Conservation (phyloP, 2,888 invertebrate genomes). For the Aspidiotus destructor region DNA sequence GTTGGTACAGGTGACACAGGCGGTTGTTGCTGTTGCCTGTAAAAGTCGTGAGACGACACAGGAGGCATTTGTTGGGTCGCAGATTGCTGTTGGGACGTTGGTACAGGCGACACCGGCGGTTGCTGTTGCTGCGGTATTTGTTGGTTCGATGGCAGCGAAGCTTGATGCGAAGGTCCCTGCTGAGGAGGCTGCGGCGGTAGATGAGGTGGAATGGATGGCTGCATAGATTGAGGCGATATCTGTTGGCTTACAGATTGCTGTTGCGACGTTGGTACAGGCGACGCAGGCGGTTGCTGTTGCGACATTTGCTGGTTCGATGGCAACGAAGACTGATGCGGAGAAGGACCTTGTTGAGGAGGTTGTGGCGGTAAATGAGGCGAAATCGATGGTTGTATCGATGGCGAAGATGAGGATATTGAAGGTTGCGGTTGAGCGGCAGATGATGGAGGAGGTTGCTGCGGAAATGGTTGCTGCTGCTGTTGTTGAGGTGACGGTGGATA, state of each 20-base stretch:
- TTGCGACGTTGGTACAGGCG: conserved; percentile 41
- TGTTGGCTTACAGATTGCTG: not conserved
- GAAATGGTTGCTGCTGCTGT: conserved; percentile 5
- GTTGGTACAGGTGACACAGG: conserved; percentile 42
- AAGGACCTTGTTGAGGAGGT: conserved; percentile 41
- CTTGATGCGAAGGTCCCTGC: conserved; percentile 39
- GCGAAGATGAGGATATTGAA: not conserved
- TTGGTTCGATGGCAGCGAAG: conserved; percentile 34
- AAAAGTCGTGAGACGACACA: conserved; percentile 46
- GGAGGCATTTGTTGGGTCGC: conserved; percentile 41
- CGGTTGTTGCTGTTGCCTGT: conserved; percentile 50
- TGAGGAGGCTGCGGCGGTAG: conserved; percentile 38
- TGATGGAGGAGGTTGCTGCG: conserved; percentile 6
- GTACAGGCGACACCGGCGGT: conserved; percentile 39
- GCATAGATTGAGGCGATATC: conserved; percentile 29
- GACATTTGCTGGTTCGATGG: conserved; percentile 44
- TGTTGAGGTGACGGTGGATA: conserved; percentile 31
- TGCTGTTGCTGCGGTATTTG: conserved; percentile 38
- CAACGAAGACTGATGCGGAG: conserved; percentile 38
- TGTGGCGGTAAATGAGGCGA: conserved; percentile 35
- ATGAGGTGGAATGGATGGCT: conserved; percentile 36
- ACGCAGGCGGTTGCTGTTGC: conserved; percentile 44
- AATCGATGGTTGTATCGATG: conserved; percentile 36
- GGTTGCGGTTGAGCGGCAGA: conserved; percentile 10
- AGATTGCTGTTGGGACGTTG: conserved; percentile 45